These are phyloP conservation scores for Nasonia longicornis DNA, from an alignment of 1,140 invertebrate species.

Conservation along the genomic window DNA sequence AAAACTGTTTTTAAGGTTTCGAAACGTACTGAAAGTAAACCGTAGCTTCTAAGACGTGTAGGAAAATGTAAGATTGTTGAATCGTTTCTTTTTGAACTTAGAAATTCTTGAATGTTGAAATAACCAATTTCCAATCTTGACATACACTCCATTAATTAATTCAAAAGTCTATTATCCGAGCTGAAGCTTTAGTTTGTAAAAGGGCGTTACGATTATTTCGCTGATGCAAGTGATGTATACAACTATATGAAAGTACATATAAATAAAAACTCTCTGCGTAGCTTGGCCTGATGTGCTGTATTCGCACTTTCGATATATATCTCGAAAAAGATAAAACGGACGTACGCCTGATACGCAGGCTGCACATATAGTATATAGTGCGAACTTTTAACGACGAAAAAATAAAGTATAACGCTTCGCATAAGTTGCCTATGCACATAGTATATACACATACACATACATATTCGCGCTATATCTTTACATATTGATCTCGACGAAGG, in stretches of 20 bases:
- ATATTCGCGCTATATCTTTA: neutral
- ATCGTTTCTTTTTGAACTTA: neutral
- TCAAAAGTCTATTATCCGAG: neutral
- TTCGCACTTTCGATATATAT: neutral
- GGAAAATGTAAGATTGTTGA: neutral
- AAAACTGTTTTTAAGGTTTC: conserved; percentile 25
- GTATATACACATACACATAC: neutral
- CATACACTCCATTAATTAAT: neutral
- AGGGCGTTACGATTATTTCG: neutral
- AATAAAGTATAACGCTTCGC: neutral
- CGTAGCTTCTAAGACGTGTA: conserved; percentile 5
- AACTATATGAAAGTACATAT: neutral
- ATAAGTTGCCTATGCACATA: neutral
- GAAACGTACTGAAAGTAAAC: conserved; percentile 29
- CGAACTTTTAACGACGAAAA: conserved; percentile 6
- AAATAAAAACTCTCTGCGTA: conserved; percentile 10
- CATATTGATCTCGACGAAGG: neutral
- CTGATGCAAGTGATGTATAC: neutral
- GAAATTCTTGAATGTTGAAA: neutral
- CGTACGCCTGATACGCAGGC: neutral
- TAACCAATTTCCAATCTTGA: neutral
- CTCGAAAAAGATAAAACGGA: neutral
- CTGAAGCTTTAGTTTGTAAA: too few species aligned
- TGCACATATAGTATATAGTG: neutral
- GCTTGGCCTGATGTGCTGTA: neutral